Evolutionary conservation across 37 sponge, comb jelly and placozoan species (phyloP).

Genomic region (Eunapius fragilis): DNA sequence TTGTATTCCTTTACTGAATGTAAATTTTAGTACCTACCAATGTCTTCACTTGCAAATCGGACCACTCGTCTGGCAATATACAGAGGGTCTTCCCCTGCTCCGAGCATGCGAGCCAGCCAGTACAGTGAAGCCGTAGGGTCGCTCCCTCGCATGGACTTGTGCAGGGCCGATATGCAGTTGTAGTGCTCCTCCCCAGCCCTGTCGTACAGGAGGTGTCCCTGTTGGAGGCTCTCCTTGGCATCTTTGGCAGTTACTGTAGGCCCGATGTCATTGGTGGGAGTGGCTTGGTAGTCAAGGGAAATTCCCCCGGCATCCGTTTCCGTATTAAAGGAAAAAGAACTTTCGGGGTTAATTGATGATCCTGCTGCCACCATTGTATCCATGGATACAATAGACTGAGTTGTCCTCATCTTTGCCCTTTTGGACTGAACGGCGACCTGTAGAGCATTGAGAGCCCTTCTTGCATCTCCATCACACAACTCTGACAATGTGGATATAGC

Average conservation of each 20-base stretch:
- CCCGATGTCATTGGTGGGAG: neutral
- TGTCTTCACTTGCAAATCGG: constrained; percentile 59
- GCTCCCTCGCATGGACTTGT: constrained; percentile 60
- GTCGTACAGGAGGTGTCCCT: constrained; percentile 45
- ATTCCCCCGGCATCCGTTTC: neutral
- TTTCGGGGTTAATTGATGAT: neutral
- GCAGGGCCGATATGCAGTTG: constrained; percentile 51
- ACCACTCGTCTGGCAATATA: constrained; percentile 59
- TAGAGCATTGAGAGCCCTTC: constrained; percentile 58
- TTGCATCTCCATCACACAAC: constrained; percentile 61
- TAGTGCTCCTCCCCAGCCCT: constrained; percentile 67
- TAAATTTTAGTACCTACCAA: constrained; percentile 9
- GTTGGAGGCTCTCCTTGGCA: constrained; percentile 41
- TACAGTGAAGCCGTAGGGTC: constrained; percentile 56
- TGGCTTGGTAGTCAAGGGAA: neutral
- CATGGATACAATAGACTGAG: neutral
- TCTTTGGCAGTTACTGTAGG: constrained; percentile 24
- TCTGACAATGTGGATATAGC: constrained; percentile 30
- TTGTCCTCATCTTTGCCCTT: neutral
- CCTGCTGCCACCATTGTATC: neutral
- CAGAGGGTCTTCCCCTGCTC: constrained; percentile 57
- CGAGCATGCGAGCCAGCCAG: constrained; percentile 66
- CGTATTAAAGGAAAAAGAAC: neutral
- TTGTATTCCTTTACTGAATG: no score
- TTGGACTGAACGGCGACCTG: constrained; percentile 41